These are phyloP conservation scores for Pedionomus torquatus DNA, from an alignment of 2,113 vertebrate genomes.

Conservation along the genomic window DNA sequence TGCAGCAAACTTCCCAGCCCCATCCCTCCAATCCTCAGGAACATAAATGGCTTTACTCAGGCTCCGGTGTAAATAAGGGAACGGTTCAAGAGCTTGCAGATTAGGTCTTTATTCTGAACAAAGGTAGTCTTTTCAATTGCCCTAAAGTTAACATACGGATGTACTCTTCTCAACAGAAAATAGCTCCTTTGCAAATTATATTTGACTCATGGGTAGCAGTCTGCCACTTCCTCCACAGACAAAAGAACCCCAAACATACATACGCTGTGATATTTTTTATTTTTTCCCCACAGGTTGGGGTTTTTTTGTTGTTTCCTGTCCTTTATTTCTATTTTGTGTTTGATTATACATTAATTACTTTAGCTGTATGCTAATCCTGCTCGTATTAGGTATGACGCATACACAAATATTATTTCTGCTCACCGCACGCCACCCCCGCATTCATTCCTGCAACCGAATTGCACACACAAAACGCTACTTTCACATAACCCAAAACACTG, in stretches of 20 bases:
- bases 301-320: neutral
- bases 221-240: neutral
- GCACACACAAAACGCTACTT: neutral
- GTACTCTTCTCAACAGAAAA: neutral
- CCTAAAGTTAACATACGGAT: neutral
- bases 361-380: neutral
- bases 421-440: neutral
- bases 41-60: neutral
- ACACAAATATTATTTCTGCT: neutral
- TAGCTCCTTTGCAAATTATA: neutral
- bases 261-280: neutral
- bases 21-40: neutral
- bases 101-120: neutral
- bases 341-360: neutral
- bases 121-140: neutral
- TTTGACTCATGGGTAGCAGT: neutral
- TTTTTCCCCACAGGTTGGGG: neutral
- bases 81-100: neutral
- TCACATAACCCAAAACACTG: neutral
- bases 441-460: neutral
- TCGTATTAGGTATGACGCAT: neutral
- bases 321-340: neutral
- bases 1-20: neutral
- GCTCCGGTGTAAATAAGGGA: neutral
- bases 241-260: neutral